Conservation (phyloP, 2,888 invertebrate species). For the Agrochola litura region DNA sequence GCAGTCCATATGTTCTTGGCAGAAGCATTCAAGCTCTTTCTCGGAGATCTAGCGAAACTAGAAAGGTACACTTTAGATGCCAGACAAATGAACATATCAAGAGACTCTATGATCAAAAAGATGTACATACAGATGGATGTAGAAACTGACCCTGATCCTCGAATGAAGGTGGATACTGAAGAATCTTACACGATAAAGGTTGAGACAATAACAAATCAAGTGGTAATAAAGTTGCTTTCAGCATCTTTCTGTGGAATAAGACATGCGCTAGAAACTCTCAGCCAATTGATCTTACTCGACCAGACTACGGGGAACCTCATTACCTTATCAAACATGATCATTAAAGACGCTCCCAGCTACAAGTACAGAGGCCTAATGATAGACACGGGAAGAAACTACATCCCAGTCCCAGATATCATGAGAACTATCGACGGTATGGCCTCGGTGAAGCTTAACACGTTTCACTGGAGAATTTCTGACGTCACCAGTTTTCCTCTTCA, state of each 20-base stretch:
- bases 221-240: slow-evolving; percentile 89
- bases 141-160: slow-evolving; percentile 88
- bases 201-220: slow-evolving; percentile 78
- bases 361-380: slow-evolving; percentile 96
- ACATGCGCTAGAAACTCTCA: slow-evolving; percentile 94
- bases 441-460: slow-evolving; percentile 96
- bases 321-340: slow-evolving; percentile 90
- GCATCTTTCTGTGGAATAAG: slow-evolving; percentile 94
- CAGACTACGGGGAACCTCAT: slow-evolving; percentile 91
- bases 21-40: slow-evolving; percentile 88
- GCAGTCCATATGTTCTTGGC: slow-evolving; percentile 75
- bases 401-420: slow-evolving; percentile 93
- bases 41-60: slow-evolving; percentile 84
- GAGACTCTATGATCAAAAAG: slow-evolving; percentile 69
- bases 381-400: slow-evolving; percentile 97
- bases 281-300: slow-evolving; percentile 94
- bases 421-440: slow-evolving; percentile 96
- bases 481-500: slow-evolving; percentile 97
- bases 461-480: slow-evolving; percentile 97
- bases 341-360: slow-evolving; percentile 94
- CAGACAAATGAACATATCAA: slow-evolving; percentile 66
- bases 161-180: slow-evolving; percentile 92
- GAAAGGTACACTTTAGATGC: slow-evolving; percentile 79
- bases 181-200: slow-evolving; percentile 93
- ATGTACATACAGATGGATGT: slow-evolving; percentile 88